These are phyloP conservation scores for Cremastinae sp. DNA, from an alignment of 2,888 invertebrate genomes.

Conservation along the genomic window DNA sequence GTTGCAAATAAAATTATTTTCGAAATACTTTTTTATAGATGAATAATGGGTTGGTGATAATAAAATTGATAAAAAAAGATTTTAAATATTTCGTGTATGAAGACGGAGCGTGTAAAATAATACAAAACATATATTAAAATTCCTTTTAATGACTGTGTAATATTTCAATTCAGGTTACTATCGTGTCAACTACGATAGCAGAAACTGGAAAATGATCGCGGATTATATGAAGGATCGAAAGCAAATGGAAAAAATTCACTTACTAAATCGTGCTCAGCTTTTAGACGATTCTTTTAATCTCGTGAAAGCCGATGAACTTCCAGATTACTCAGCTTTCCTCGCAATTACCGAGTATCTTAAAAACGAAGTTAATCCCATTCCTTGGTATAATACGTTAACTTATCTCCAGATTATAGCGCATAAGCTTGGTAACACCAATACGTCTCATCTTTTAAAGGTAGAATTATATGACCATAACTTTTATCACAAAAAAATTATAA, in stretches of 20 bases:
- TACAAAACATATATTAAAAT: no score
- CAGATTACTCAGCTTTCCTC: conserved; percentile 79
- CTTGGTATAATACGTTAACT: conserved; percentile 85
- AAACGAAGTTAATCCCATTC: conserved; percentile 84
- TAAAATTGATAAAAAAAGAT: no score
- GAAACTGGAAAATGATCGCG: conserved; percentile 76
- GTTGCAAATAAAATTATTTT: no score
- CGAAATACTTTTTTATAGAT: no score
- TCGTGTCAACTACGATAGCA: conserved; percentile 78
- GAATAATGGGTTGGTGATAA: no score
- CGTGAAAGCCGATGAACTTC: conserved; percentile 80
- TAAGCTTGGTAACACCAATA: conserved; percentile 56
- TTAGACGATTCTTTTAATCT: conserved; percentile 81
- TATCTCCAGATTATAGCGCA: no score
- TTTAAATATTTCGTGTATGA: no score
- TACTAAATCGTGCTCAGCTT: conserved; percentile 81
- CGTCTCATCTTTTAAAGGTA: neutral
- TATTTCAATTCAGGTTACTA: conserved; percentile 71
- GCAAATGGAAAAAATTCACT: conserved; percentile 72
- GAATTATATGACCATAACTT: no score
- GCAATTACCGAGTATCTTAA: conserved; percentile 82
- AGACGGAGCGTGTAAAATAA: no score
- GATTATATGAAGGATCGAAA: conserved; percentile 61
- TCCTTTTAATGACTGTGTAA: neutral
- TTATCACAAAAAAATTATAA: no score